Evolutionary conservation across 2,113 vertebrate genomes (phyloP).

Genomic region (Astur gentilis): DNA sequence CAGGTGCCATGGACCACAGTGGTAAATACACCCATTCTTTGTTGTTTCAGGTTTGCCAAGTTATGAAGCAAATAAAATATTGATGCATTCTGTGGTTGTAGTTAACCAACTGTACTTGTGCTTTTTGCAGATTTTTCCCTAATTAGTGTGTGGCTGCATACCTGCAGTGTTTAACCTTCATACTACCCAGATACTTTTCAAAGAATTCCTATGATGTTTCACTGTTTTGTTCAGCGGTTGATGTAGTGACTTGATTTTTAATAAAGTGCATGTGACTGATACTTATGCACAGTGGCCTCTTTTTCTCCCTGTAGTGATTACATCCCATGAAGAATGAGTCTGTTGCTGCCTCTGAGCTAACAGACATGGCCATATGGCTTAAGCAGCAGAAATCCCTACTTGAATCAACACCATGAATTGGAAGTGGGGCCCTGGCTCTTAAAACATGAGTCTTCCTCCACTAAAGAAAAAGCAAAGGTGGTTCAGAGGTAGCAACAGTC

Average conservation of each 20-base stretch:
- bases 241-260: conserved; percentile 11
- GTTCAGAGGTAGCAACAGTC: not conserved
- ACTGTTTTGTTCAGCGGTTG: not conserved
- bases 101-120: not conserved
- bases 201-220: not conserved
- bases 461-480: not conserved
- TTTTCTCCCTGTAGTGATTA: not conserved
- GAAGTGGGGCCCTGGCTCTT: not conserved
- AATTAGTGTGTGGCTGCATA: not conserved
- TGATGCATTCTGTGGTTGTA: not conserved
- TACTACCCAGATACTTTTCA: not conserved
- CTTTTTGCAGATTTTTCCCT: not conserved
- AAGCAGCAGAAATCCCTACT: not conserved
- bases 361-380: not conserved
- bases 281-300: not conserved
- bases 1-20: conserved; percentile 86
- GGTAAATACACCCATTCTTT: conserved; percentile 71
- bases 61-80: not conserved
- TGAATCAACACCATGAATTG: not conserved
- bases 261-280: not conserved
- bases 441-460: not conserved
- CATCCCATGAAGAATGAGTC: not conserved
- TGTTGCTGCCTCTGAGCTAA: not conserved
- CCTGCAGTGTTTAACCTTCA: not conserved
- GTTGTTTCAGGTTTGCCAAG: not conserved